phyloP scores from a whole-genome alignment of 2,113 vertebrate species.

The Chaetura pelagica region DNA sequence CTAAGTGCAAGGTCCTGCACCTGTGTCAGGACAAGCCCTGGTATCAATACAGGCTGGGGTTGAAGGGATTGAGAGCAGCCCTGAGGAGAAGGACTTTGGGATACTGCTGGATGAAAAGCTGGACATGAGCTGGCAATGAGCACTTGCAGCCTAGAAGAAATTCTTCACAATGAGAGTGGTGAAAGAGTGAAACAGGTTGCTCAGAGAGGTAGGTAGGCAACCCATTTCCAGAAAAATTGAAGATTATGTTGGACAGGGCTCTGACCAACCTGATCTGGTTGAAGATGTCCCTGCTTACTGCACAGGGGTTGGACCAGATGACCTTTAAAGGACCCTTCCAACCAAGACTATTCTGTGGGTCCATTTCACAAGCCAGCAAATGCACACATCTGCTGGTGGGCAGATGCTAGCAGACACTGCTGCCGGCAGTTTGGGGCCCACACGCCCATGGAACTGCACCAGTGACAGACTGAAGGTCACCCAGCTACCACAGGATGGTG shows the following conservation, averaged over 20 bases:
- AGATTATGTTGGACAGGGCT: neutral
- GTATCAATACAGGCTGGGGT: too few relatives aligned
- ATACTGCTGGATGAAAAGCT: too few relatives aligned
- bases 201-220: neutral
- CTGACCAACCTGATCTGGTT: neutral
- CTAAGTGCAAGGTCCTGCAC: too few relatives aligned
- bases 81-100: too few relatives aligned
- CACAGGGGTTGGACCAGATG: neutral
- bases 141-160: neutral
- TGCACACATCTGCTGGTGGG: accelerated
- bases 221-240: neutral
- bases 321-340: neutral
- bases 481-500: neutral
- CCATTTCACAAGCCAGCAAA: neutral
- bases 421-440: neutral
- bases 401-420: neutral
- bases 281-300: neutral
- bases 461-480: neutral
- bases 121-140: too few relatives aligned
- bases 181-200: neutral
- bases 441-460: accelerated
- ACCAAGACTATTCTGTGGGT: neutral
- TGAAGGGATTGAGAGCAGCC: too few relatives aligned
- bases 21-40: too few relatives aligned
- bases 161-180: neutral